A percentile compares a stretch with the other conserved stretches of the same genome.
These are phyloP conservation scores for Mus spretus DNA, from an alignment of 2,797 vertebrate species.

Conservation along the genomic window DNA sequence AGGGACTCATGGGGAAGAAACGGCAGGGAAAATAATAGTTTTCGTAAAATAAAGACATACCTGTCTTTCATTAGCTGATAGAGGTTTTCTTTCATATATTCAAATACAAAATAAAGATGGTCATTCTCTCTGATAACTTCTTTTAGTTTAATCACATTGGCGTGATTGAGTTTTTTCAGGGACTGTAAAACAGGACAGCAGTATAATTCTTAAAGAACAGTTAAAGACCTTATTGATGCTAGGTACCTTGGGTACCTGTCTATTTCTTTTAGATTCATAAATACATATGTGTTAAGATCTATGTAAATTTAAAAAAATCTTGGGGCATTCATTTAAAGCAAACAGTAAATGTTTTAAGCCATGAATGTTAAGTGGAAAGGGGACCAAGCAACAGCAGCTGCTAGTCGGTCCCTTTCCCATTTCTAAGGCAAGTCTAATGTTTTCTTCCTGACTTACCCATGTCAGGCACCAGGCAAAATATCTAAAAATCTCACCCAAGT, in stretches of 20 bases:
- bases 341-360: not conserved
- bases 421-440: not conserved
- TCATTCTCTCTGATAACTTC: conserved; percentile 99
- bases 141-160: conserved; percentile 98
- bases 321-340: conserved; percentile 39
- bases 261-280: conserved; percentile 32
- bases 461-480: conserved; percentile 10
- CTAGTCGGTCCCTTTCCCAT: not conserved
- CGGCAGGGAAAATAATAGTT: not conserved
- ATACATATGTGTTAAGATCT: conserved; percentile 36
- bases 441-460: conserved; percentile 19
- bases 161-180: conserved; percentile 98
- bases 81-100: conserved; percentile 99
- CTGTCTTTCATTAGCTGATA: conserved; percentile 99
- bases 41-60: conserved; percentile 87
- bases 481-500: conserved; percentile 44
- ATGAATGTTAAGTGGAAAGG: not conserved
- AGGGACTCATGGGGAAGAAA: conserved; percentile 5
- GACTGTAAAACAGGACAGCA: conserved; percentile 90
- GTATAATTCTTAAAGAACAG: conserved; percentile 60
- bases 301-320: conserved; percentile 22
- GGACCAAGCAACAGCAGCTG: not conserved
- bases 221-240: conserved; percentile 7
- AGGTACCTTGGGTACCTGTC: conserved; percentile 6
- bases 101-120: conserved; percentile 99